Evolutionary conservation across 2,113 vertebrate species (phyloP).

Genomic region (Hippopotamus amphibius): DNA sequence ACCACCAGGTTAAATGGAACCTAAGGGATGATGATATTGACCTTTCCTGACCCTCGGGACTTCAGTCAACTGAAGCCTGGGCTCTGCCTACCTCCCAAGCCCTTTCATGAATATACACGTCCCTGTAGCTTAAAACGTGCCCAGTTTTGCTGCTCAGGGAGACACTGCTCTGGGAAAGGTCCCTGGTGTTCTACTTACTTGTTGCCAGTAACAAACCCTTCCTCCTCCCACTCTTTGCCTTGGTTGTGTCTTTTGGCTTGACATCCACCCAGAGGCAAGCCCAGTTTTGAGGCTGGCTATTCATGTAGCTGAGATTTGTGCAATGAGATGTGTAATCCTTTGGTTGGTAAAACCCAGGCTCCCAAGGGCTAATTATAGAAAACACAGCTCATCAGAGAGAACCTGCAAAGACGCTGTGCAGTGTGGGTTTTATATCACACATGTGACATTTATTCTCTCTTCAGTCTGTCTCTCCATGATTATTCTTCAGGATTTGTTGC

Average conservation of each 20-base stretch:
- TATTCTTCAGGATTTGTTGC: conserved; percentile 43
- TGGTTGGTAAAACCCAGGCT: background rate
- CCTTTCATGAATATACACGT: too few species aligned
- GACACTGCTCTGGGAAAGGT: background rate
- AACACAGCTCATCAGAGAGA: background rate
- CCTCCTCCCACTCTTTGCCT: background rate
- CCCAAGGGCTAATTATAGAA: background rate
- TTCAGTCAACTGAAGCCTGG: background rate
- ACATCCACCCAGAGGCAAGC: background rate
- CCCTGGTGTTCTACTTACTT: background rate
- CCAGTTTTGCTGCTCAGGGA: background rate
- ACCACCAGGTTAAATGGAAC: background rate
- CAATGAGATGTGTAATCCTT: background rate
- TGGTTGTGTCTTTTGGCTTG: background rate
- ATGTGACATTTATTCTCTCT: background rate
- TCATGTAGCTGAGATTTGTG: background rate
- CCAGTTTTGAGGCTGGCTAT: background rate
- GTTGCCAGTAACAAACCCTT: background rate
- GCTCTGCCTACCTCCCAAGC: background rate
- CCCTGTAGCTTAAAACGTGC: background rate
- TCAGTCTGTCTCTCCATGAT: conserved; percentile 2
- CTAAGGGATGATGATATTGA: background rate
- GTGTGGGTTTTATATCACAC: background rate
- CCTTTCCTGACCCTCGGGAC: background rate
- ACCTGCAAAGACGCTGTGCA: background rate